Conservation (phyloP, 2,888 invertebrate genomes). For the Neoaliturus tenellus region DNA sequence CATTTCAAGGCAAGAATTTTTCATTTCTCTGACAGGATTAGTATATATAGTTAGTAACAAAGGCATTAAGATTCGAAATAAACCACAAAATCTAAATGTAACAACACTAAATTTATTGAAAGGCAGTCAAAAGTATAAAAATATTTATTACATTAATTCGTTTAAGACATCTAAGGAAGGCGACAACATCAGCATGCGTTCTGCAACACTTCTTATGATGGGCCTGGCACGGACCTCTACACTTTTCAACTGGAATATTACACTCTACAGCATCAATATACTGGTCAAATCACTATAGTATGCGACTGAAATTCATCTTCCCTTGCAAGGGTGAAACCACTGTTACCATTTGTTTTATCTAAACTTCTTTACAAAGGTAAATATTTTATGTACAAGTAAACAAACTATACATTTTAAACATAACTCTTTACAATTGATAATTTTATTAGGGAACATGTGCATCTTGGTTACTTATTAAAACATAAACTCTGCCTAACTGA, state of each 20-base stretch:
- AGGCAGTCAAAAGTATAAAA: slow-evolving; percentile 23
- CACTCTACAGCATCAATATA: background rate
- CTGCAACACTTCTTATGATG: background rate
- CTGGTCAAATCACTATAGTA: background rate
- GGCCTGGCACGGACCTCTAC: background rate
- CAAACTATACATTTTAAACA: background rate
- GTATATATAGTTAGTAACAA: no score
- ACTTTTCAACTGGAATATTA: background rate
- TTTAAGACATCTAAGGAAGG: slow-evolving; percentile 21
- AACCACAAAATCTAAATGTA: background rate
- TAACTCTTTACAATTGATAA: background rate
- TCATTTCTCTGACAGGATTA: no score
- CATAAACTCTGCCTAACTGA: background rate
- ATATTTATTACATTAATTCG: background rate
- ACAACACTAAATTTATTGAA: slow-evolving; percentile 22
- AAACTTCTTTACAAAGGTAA: background rate
- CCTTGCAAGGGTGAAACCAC: background rate
- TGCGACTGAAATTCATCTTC: background rate
- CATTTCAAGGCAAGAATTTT: no score
- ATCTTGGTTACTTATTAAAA: background rate
- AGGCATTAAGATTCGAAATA: background rate
- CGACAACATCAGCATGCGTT: background rate
- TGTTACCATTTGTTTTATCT: background rate
- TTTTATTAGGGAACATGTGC: background rate
- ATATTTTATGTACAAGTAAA: background rate